Percentiles rank a stretch among this genome's conserved stretches.
These are phyloP conservation scores for Argyresthia goedartella DNA, from an alignment of 2,888 invertebrate species.

Conservation along the genomic window DNA sequence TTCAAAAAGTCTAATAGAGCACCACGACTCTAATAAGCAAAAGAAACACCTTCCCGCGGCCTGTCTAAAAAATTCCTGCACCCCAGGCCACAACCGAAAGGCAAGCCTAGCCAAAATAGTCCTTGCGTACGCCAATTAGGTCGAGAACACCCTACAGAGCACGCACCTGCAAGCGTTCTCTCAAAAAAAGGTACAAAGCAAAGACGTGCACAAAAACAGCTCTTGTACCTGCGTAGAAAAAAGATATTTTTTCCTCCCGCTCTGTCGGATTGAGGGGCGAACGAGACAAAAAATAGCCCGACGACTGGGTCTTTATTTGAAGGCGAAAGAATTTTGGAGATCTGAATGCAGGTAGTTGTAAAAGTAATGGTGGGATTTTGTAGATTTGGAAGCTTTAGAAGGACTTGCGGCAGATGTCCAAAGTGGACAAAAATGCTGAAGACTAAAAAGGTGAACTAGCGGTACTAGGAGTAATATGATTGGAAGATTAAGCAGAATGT, in stretches of 20 bases:
- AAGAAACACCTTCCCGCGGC: background rate
- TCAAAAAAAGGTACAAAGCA: background rate
- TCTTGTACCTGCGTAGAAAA: background rate
- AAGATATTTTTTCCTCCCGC: background rate
- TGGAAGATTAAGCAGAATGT: too few relatives aligned
- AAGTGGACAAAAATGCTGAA: too few relatives aligned
- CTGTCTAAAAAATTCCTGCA: background rate
- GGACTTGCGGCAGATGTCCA: too few relatives aligned
- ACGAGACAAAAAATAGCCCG: background rate
- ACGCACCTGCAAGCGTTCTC: conserved; percentile 1
- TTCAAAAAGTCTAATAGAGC: too few relatives aligned
- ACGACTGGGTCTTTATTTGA: background rate
- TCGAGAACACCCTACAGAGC: background rate
- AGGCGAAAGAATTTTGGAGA: too few relatives aligned
- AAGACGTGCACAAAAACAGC: background rate
- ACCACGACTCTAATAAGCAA: too few relatives aligned
- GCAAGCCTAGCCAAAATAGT: background rate
- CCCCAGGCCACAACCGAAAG: background rate
- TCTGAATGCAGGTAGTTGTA: too few relatives aligned
- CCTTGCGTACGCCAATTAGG: background rate
- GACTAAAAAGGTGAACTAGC: too few relatives aligned
- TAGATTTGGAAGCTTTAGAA: too few relatives aligned
- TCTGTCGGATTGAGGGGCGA: background rate
- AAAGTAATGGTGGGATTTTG: too few relatives aligned
- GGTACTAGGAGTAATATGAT: too few relatives aligned